These are phyloP conservation scores for Drepana falcataria DNA, from an alignment of 2,888 invertebrate species.

Conservation along the genomic window DNA sequence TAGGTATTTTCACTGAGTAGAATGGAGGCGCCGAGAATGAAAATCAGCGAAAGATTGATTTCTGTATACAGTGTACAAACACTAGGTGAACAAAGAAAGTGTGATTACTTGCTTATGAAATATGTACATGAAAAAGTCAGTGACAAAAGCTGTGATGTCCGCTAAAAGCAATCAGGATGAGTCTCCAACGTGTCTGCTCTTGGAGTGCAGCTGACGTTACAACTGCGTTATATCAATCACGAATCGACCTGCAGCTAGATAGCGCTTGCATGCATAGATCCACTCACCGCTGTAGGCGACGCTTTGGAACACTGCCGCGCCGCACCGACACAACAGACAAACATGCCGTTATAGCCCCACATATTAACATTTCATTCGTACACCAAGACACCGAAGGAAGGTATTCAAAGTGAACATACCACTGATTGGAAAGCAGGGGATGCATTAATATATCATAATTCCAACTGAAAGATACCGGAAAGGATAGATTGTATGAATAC, in stretches of 20 bases:
- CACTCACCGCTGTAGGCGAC: slow-evolving; percentile 97
- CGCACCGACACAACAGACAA: slow-evolving; percentile 76
- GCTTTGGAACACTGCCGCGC: slow-evolving; percentile 93
- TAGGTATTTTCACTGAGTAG: too few relatives aligned
- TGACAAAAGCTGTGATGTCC: slow-evolving; percentile 38
- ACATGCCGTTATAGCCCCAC: slow-evolving; percentile 70
- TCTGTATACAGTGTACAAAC: slow-evolving; percentile 4
- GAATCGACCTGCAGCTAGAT: slow-evolving; percentile 23
- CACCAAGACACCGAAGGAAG: slow-evolving; percentile 15
- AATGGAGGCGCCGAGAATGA: too few relatives aligned
- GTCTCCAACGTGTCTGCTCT: slow-evolving; percentile 49
- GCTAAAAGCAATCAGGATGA: slow-evolving; percentile 45
- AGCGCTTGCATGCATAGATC: slow-evolving; percentile 71
- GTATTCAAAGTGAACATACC: slow-evolving; percentile 1
- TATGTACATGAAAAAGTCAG: slow-evolving; percentile 24
- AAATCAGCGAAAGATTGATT: not conserved
- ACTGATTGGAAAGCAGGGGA: not conserved
- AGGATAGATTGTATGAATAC: not conserved
- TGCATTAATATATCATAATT: not conserved
- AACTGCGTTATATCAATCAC: not conserved
- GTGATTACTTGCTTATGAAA: slow-evolving; percentile 12
- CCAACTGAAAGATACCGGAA: not conserved
- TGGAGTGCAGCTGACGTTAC: slow-evolving; percentile 46
- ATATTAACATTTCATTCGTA: slow-evolving; percentile 23
- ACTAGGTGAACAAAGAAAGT: slow-evolving; percentile 15